Conservation (phyloP, 2,888 invertebrate genomes). For the Andrena hattorfiana region DNA sequence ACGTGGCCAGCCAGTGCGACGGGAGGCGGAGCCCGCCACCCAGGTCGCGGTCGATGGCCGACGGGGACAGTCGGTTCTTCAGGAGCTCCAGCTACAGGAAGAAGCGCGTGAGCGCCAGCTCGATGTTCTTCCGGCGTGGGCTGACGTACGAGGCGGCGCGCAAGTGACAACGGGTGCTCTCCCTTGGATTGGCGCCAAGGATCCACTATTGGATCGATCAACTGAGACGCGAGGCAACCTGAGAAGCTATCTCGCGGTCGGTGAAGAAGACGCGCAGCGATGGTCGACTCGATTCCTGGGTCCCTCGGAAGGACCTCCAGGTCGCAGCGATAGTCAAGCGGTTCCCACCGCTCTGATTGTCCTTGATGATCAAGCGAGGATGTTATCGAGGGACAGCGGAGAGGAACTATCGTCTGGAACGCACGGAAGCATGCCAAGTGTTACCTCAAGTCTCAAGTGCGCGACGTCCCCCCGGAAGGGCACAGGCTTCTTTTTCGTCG, state of each 20-base stretch:
- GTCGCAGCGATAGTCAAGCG: not conserved
- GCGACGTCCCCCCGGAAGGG: constrained; percentile 21
- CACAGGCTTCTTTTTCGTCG: constrained; percentile 27
- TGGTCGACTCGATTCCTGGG: not conserved
- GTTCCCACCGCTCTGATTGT: not conserved
- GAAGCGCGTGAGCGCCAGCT: constrained; percentile 60
- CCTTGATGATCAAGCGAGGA: not conserved
- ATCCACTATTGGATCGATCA: constrained; percentile 30
- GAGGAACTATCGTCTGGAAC: no score
- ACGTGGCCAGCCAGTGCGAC: constrained; percentile 73
- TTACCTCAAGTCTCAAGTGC: constrained; percentile 33
- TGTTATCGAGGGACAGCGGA: not conserved
- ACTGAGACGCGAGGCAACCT: constrained; percentile 11
- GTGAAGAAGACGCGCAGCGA: not conserved
- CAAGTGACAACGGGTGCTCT: constrained; percentile 60
- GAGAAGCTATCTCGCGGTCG: not conserved
- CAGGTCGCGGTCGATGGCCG: constrained; percentile 66
- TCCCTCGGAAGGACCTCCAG: not conserved
- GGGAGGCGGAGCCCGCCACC: constrained; percentile 66
- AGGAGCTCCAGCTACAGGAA: constrained; percentile 64
- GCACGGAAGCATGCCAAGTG: constrained; percentile 22
- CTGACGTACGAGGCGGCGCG: constrained; percentile 59
- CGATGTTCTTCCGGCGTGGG: constrained; percentile 72
- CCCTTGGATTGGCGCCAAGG: constrained; percentile 24
- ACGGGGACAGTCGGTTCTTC: constrained; percentile 65